These are phyloP conservation scores for Zoanthus sociatus DNA, from an alignment of 92 coral and sea anemone species.

Conservation along the genomic window DNA sequence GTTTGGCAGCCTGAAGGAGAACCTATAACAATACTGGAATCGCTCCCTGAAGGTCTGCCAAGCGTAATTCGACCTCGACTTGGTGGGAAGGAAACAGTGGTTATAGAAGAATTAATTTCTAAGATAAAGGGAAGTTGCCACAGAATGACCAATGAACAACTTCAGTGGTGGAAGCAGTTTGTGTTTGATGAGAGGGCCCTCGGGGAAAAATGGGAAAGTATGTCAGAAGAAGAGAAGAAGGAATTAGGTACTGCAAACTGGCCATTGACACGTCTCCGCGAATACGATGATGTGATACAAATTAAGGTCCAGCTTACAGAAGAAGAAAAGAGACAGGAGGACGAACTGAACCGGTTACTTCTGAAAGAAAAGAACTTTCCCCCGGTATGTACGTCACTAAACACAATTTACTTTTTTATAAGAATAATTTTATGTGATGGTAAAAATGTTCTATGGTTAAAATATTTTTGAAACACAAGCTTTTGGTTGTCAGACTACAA, in stretches of 20 bases:
- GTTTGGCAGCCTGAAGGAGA: constrained; percentile 34
- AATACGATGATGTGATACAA: background rate
- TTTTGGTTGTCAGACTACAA: too few relatives aligned
- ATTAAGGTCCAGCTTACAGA: background rate
- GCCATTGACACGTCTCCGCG: background rate
- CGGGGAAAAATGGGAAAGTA: background rate
- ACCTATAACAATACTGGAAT: background rate
- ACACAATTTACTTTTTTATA: background rate
- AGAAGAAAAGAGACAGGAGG: constrained; percentile 13
- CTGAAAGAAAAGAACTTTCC: background rate
- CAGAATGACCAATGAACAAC: constrained; percentile 8
- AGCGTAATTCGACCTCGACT: constrained; percentile 33
- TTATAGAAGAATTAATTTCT: background rate
- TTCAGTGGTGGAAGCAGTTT: constrained; percentile 15
- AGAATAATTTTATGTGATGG: too few relatives aligned
- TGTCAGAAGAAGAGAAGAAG: background rate
- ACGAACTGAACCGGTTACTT: background rate
- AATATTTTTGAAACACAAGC: too few relatives aligned
- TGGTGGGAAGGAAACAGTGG: constrained; percentile 10
- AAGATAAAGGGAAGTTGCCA: background rate
- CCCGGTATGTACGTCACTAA: background rate
- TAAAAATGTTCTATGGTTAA: too few relatives aligned
- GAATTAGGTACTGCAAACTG: background rate
- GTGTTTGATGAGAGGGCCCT: background rate
- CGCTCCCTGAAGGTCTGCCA: constrained; percentile 30